A percentile compares a stretch with the other conserved stretches of the same genome.
Evolutionary conservation across 2,797 vertebrate species (phyloP).

Genomic region (Enteromius unitaeniatus): DNA sequence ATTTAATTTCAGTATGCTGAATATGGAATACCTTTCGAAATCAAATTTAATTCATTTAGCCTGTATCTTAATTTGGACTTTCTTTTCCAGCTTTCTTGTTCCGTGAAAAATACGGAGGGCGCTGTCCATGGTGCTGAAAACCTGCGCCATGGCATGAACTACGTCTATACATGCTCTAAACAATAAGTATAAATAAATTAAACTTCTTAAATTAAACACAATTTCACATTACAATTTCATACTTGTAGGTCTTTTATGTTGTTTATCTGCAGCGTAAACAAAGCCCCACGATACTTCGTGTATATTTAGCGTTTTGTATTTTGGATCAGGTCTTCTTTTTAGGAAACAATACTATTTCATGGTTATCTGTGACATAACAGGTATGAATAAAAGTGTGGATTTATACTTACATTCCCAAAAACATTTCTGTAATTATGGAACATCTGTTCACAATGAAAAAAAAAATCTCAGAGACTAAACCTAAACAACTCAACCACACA

Average conservation of each 20-base stretch:
- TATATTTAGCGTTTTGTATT: not conserved
- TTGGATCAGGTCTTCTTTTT: too few relatives aligned
- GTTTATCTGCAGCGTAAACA: not conserved
- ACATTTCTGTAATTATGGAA: not conserved
- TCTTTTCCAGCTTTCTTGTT: not conserved
- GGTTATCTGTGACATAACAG: not conserved
- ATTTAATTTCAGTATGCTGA: not conserved
- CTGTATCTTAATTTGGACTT: not conserved
- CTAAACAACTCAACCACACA: constrained; percentile 33
- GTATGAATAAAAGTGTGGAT: not conserved
- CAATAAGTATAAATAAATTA: too few relatives aligned
- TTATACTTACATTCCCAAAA: not conserved
- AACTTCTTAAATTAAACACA: too few relatives aligned
- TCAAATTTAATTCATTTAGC: not conserved
- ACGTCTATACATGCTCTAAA: not conserved
- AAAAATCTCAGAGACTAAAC: not conserved
- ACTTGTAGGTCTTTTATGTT: not conserved
- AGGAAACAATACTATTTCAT: too few relatives aligned
- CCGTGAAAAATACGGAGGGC: not conserved
- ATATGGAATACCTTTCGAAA: not conserved
- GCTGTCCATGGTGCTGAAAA: constrained; percentile 42
- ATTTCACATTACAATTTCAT: not conserved
- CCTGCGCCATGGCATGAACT: not conserved
- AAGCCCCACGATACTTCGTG: not conserved
- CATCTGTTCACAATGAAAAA: not conserved